Evolutionary conservation across 1,140 invertebrate genomes (phyloP).

Genomic region (Orius laevigatus): DNA sequence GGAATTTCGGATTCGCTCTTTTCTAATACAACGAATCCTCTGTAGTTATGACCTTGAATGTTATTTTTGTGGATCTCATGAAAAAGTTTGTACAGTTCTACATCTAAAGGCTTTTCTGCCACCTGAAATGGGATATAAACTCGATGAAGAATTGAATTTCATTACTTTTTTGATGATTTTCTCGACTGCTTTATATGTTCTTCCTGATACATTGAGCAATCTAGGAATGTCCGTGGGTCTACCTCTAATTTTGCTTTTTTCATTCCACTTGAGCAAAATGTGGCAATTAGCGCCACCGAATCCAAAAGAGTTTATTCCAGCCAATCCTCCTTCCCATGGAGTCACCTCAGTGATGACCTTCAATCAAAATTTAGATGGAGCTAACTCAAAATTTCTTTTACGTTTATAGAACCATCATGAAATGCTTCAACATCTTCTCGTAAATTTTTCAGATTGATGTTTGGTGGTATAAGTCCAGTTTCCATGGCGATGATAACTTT

Average conservation of each 20-base stretch:
- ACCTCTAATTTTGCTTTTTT: constrained; percentile 33
- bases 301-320: constrained; percentile 43
- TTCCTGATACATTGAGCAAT: constrained; percentile 42
- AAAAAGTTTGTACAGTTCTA: constrained; percentile 23
- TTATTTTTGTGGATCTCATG: constrained; percentile 25
- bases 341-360: constrained; percentile 37
- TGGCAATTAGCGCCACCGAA: constrained; percentile 50
- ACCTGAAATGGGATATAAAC: constrained; percentile 18
- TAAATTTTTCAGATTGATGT: constrained; percentile 50
- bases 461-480: constrained; percentile 46
- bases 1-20: constrained; percentile 7
- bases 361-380: too few species aligned
- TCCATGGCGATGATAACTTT: constrained; percentile 62
- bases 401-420: constrained; percentile 45
- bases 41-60: constrained; percentile 28
- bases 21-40: constrained; percentile 30
- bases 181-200: constrained; percentile 54
- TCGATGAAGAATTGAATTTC: too few species aligned
- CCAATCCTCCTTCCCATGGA: constrained; percentile 39
- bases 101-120: constrained; percentile 20
- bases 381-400: too few species aligned
- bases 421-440: constrained; percentile 49
- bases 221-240: constrained; percentile 37
- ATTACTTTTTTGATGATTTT: constrained; percentile 44
- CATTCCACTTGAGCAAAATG: constrained; percentile 38